Evolutionary conservation across 2,797 vertebrate species (phyloP).

Genomic region (Hemibagrus guttatus): DNA sequence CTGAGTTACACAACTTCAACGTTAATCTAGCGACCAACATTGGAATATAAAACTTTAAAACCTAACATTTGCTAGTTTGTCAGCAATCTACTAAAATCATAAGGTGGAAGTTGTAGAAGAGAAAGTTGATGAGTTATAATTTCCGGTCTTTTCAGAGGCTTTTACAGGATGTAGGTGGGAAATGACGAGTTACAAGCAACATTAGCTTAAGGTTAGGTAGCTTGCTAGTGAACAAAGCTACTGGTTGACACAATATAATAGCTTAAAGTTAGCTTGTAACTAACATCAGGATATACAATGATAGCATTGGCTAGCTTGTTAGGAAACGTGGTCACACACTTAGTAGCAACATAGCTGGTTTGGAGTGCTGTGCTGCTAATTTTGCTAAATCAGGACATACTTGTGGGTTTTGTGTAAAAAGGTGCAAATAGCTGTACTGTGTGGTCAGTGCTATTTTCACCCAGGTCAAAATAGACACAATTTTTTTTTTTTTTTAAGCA

Average conservation of each 20-base stretch:
- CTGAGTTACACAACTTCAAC: not conserved
- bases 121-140: not conserved
- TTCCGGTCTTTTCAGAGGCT: not conserved
- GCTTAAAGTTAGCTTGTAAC: not conserved
- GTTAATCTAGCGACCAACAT: not conserved
- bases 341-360: not conserved
- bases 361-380: not conserved
- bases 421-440: not conserved
- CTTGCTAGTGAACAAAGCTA: not conserved
- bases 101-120: too few species aligned
- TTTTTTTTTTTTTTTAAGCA: too few species aligned
- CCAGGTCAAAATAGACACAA: not conserved
- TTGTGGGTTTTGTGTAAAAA: slow-evolving; percentile 1
- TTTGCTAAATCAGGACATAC: not conserved
- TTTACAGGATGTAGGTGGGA: not conserved
- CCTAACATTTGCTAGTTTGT: not conserved
- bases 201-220: not conserved
- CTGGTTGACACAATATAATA: not conserved
- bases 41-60: not conserved
- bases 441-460: not conserved
- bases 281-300: not conserved
- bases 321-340: not conserved
- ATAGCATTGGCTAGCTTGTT: not conserved
- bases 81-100: not conserved
- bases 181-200: not conserved